phyloP scores from a whole-genome alignment of 2,113 vertebrate species.

The Stegastes partitus region DNA sequence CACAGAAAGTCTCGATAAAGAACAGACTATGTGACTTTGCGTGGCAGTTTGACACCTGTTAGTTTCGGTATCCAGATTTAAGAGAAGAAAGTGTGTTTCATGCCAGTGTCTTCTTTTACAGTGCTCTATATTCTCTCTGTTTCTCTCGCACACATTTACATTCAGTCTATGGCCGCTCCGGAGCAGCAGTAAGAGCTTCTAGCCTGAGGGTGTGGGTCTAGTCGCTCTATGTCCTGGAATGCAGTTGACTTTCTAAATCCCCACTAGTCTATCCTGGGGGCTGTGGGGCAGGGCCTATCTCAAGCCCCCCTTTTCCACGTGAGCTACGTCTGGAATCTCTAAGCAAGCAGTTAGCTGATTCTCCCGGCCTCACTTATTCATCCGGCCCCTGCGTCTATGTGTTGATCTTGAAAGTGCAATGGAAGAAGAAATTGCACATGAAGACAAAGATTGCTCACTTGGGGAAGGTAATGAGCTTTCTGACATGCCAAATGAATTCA shows the following conservation, averaged over 20 bases:
- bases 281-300: conserved; percentile 78
- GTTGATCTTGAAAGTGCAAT: conserved; percentile 61
- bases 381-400: neutral
- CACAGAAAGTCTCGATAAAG: conserved; percentile 50
- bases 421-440: conserved; percentile 71
- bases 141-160: conserved; percentile 31
- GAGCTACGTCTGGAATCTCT: conserved; percentile 77
- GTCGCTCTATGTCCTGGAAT: conserved; percentile 75
- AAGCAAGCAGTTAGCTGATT: conserved; percentile 57
- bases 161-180: conserved; percentile 12
- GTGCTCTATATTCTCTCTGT: neutral
- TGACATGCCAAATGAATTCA: conserved; percentile 45
- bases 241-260: conserved; percentile 82
- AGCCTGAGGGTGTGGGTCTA: conserved; percentile 66
- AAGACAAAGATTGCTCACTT: conserved; percentile 64
- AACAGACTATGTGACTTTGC: conserved; percentile 38
- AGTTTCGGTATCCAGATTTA: conserved; percentile 43
- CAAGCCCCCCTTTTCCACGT: conserved; percentile 73
- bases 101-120: conserved; percentile 17
- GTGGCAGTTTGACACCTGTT: conserved; percentile 67
- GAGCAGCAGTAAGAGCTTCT: conserved; percentile 32
- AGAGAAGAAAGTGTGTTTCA: conserved; percentile 33
- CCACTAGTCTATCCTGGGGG: conserved; percentile 77
- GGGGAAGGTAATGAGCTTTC: conserved; percentile 79
- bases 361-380: conserved; percentile 27